Base-by-base conservation (phyloP, 2,113 vertebrate genomes). In the Phocoena phocoena region DNA sequence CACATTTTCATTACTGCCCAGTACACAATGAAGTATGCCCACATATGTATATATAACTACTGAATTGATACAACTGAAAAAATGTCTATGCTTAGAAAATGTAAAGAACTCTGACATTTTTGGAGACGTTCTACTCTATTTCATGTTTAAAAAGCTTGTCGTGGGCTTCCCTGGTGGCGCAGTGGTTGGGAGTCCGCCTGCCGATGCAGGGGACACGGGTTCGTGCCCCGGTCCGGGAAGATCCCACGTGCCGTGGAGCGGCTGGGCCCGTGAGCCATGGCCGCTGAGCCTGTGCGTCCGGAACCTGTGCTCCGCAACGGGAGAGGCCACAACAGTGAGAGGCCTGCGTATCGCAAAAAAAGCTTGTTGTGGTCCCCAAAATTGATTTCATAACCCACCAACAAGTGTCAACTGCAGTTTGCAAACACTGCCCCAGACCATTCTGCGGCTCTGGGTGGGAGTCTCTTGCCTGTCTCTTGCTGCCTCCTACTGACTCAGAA, bases 261-360 rank as follows among this genome's bases (percentile, higher is more conserved):
- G 41, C 41, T 41, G 41, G 41, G 41, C 41, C 41, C 41, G 41
- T 41, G 41, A 41, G 41, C 41, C 41, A 41, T 41, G 41, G 41
- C 41, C 1, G 6, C 41, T 41, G 41, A 6, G 41, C 6, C 41
- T 41, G 41, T 0, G 41, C 41, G 1, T 41, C 41, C 6, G 0
- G 41, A 41, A 7, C 6, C 41, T 41, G 41, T 41, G 41, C 41
- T 41, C 44, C 44, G 44, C 44, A 44, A 44, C 7, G 44, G 44
- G 44, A 47, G 44, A 44, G 44, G 44, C 44, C 44, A 47, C 44
- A 47, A 10, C 10, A 47, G 44, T 47, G 44, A 47, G 44, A 47
- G 44, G 44, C 44, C 44, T 2, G 9, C 10, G 44, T 47, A 47
- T 0, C 44, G 2, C 44, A 47, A 13, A 47, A 47, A 47, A 94